phyloP scores from a whole-genome alignment of 2,797 vertebrate genomes.

The Anolis apletophallus region DNA sequence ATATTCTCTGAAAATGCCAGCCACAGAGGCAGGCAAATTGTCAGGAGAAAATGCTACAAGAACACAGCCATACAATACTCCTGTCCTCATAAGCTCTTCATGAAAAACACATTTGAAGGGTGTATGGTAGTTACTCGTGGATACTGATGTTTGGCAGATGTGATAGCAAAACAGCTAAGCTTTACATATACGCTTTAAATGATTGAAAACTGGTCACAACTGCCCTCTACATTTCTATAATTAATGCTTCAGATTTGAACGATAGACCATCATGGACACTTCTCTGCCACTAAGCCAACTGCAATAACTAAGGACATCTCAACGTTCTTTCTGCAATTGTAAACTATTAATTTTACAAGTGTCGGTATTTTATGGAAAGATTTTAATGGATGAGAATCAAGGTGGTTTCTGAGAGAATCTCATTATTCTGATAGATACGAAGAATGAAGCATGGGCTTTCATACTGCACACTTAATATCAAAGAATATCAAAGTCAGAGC shows the following conservation, averaged over 20 bases:
- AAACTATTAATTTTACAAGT: neutral
- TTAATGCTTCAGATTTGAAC: neutral
- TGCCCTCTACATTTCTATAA: neutral
- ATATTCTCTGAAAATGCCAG: too few relatives aligned
- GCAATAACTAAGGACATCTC: neutral
- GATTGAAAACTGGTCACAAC: neutral
- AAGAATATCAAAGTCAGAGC: slow-evolving; percentile 62
- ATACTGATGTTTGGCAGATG: neutral
- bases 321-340: slow-evolving; percentile 27
- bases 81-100: neutral
- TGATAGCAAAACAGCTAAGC: neutral
- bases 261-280: neutral
- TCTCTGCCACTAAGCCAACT: neutral
- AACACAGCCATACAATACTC: too few relatives aligned
- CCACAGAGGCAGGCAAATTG: too few relatives aligned
- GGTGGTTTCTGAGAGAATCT: slow-evolving; percentile 48
- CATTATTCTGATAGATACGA: slow-evolving; percentile 40
- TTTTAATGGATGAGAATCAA: slow-evolving; percentile 50
- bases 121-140: neutral
- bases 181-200: neutral
- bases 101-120: neutral
- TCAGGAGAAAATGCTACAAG: too few relatives aligned
- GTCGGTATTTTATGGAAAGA: slow-evolving; percentile 40
- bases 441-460: slow-evolving; percentile 35
- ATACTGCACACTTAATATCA: slow-evolving; percentile 25